Conservation (phyloP, 2,888 invertebrate species). For the Mythimna ferrago region DNA sequence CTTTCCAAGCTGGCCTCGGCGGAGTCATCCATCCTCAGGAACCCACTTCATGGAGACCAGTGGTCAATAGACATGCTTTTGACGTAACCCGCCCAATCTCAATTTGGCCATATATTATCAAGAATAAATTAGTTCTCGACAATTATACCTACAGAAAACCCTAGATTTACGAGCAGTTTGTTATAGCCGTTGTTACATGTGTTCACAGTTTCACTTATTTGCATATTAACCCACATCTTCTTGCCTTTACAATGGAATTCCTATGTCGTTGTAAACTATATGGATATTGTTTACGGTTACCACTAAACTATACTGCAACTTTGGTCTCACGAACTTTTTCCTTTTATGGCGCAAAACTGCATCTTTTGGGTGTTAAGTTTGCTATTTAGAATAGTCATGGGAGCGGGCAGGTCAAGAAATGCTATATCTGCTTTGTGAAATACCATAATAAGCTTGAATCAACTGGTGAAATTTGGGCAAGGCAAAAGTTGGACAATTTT, state of each 20-base stretch:
- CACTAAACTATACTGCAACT: conserved; percentile 40
- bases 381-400: conserved; percentile 12
- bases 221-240: conserved; percentile 62
- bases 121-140: conserved; percentile 3
- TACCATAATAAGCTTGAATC: not conserved
- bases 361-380: conserved; percentile 25
- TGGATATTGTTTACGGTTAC: conserved; percentile 44
- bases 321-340: conserved; percentile 56
- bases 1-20: no score
- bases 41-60: no score
- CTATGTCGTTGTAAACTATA: conserved; percentile 42
- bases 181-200: conserved; percentile 36
- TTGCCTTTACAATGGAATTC: conserved; percentile 51
- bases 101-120: not conserved
- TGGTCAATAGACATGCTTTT: no score
- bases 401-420: not conserved
- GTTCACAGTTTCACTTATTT: conserved; percentile 57
- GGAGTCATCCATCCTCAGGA: no score
- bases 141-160: conserved; percentile 28
- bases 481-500: no score
- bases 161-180: conserved; percentile 35
- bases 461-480: not conserved
- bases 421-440: not conserved
- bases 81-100: no score
- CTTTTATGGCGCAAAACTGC: conserved; percentile 46